Base-by-base conservation (phyloP, 2,113 vertebrate genomes). In the Pomatostomus ruficeps region DNA sequence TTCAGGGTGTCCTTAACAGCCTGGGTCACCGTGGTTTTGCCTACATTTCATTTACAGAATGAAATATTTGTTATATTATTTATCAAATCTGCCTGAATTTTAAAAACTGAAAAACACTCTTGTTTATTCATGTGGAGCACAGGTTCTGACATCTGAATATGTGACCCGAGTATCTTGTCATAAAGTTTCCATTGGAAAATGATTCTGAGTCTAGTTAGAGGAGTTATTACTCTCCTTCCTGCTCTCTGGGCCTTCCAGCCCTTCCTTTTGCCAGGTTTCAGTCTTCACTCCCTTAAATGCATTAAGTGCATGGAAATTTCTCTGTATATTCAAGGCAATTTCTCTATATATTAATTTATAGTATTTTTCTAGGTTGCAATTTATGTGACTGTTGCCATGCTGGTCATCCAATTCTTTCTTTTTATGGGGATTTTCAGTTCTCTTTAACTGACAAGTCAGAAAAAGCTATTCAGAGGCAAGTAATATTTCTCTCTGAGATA, bases 11-110 rank as follows among this genome's bases (percentile, higher is more conserved):
- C 96, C 36, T 97, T 97, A 9, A 99, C 96, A 13, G 98, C 97
- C 91, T 97, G 96, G 2, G 99, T 99, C 96, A 99, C 93, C 0
- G 99, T 99, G 52, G 98, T 99, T 97, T 99, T 99, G 65, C 99
- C 99, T 99, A 96, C 6, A 65, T 88, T 80, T 86, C 20, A 63
- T 23, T 92, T 18, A 83, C 21, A 91, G 70, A 68, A 88, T 7
- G 66, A 11, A 84, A 46, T 3, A 22, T 9, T 40, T 16, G 5
- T 82, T 51, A 49, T 5, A 20, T 66, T 28, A 52, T 15, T 7
- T 8, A 22, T 1, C 5, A 45, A 8, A 57, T 18, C 33, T 19
- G 49, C 6, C 1, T 18, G 16, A 43, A 4, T 22, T 68, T 55
- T 36, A 43, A 75, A 70, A 78, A 38, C 12, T 23, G 25, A 14